Evolutionary conservation across 2,797 vertebrate genomes (phyloP).

Genomic region (Takifugu ocellatus): DNA sequence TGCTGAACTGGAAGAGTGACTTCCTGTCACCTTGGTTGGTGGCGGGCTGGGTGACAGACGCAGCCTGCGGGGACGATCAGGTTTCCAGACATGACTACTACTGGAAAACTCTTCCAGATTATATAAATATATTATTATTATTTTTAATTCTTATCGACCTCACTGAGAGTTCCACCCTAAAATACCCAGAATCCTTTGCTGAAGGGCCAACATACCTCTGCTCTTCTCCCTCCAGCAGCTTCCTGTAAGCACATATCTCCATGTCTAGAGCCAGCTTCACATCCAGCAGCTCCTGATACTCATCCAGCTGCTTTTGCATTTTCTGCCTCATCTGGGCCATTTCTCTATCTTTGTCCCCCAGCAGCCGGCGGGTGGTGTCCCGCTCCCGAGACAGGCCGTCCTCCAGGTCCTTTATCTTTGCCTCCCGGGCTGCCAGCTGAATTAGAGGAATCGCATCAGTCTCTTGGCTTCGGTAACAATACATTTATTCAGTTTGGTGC

Average conservation of each 20-base stretch:
- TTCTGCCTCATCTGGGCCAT: conserved; percentile 91
- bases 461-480: too few relatives aligned
- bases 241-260: conserved; percentile 96
- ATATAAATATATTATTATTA: too few relatives aligned
- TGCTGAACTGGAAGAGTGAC: conserved; percentile 61
- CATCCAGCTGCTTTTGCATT: conserved; percentile 96
- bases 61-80: conserved; percentile 66
- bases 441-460: background rate
- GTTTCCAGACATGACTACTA: background rate
- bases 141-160: too few relatives aligned
- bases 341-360: conserved; percentile 90
- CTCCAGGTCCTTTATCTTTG: conserved; percentile 88
- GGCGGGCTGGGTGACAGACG: conserved; percentile 84
- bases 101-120: background rate
- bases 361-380: conserved; percentile 82
- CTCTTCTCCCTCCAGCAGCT: conserved; percentile 96
- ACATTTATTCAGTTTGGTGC: too few relatives aligned
- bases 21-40: conserved; percentile 64
- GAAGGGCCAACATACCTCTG: conserved; percentile 75
- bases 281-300: conserved; percentile 96
- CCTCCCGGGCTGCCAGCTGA: conserved; percentile 90
- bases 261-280: conserved; percentile 95
- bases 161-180: too few relatives aligned
- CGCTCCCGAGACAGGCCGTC: conserved; percentile 85
- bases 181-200: background rate